Percentiles rank a stretch among this genome's conserved stretches.
Evolutionary conservation across 2,113 vertebrate genomes (phyloP).

Genomic region (Phocoena phocoena): DNA sequence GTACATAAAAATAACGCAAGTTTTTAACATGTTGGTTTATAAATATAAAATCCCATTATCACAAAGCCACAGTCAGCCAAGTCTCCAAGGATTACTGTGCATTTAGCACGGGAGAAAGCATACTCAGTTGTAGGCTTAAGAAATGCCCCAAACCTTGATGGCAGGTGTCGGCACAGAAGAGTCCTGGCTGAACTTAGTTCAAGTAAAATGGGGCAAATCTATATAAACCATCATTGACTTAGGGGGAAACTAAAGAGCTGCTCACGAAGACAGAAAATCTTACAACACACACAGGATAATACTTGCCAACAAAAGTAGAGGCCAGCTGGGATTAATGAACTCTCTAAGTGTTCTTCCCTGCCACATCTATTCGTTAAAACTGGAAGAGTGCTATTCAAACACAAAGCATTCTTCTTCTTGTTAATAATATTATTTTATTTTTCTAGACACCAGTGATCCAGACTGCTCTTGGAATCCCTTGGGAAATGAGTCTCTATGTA

Average conservation of each 20-base stretch:
- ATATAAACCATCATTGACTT: slow-evolving; percentile 62
- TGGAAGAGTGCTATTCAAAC: slow-evolving; percentile 33
- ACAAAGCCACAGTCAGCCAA: slow-evolving; percentile 62
- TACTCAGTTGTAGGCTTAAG: slow-evolving; percentile 54
- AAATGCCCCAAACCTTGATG: slow-evolving; percentile 55
- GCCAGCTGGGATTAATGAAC: background rate
- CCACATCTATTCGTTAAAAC: slow-evolving; percentile 20
- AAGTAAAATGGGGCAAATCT: slow-evolving; percentile 53
- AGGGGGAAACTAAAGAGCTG: slow-evolving; percentile 43
- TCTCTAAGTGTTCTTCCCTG: background rate
- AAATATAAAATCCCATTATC: slow-evolving; percentile 76
- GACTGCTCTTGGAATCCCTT: slow-evolving; percentile 55
- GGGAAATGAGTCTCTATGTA: slow-evolving; percentile 58
- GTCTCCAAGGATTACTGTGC: slow-evolving; percentile 54
- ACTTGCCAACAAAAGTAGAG: slow-evolving; percentile 42
- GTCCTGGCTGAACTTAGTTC: slow-evolving; percentile 46
- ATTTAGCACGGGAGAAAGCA: slow-evolving; percentile 65
- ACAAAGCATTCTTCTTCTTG: background rate
- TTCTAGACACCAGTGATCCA: slow-evolving; percentile 45
- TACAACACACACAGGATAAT: slow-evolving; percentile 20
- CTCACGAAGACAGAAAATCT: slow-evolving; percentile 63
- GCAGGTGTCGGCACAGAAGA: background rate
- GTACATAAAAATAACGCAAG: slow-evolving; percentile 63
- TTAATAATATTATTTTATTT: slow-evolving; percentile 65
- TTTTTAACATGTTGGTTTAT: slow-evolving; percentile 69